Evolutionary conservation across 2,113 vertebrate species (phyloP), one percentile per base, ranked within the genome.

Genomic region (Sylvietta virens): DNA sequence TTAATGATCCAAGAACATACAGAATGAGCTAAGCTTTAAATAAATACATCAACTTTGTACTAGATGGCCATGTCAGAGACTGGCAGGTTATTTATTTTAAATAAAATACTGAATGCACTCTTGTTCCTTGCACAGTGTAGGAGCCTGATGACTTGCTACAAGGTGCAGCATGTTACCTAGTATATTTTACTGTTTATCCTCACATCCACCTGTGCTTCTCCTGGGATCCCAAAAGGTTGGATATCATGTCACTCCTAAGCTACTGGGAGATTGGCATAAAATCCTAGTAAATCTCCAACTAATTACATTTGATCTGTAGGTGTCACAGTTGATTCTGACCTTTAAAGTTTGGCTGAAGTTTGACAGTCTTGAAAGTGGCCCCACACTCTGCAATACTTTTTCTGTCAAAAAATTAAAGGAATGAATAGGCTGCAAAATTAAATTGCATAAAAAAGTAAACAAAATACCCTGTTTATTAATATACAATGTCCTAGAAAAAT

Each of bases 271-370:
- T 82, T 97, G 97, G 72, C 93, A 97, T 96, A 97, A 91, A 98
- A 98, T 98, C 96, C 91, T 88, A 84, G 86, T 96, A 98, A 98
- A 98, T 97, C 97, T 98, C 88, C 47, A 97, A 94, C 94, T 98
- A 98, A 98, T 98, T 98, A 96, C 96, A 97, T 98, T 97, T 97
- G 97, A 98, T 97, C 97, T 97, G 92, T 97, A 96, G 86, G 95
- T 97, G 94, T 97, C 97, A 97, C 72, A 92, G 73, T 56, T 97
- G 95, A 85, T 97, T 98, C 97, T 98, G 97, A 98, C 96, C 97
- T 98, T 97, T 97, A 96, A 97, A 98, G 76, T 86, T 67, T 97
- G 92, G 87, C 95, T 97, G 69, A 97, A 98, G 83, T 98, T 97
- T 96, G 81, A 96, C 81, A 95, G 90, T 65, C 79, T 70, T 96